Evolutionary conservation across 2,113 vertebrate species (phyloP).

Genomic region (Dryoscopus gambensis): DNA sequence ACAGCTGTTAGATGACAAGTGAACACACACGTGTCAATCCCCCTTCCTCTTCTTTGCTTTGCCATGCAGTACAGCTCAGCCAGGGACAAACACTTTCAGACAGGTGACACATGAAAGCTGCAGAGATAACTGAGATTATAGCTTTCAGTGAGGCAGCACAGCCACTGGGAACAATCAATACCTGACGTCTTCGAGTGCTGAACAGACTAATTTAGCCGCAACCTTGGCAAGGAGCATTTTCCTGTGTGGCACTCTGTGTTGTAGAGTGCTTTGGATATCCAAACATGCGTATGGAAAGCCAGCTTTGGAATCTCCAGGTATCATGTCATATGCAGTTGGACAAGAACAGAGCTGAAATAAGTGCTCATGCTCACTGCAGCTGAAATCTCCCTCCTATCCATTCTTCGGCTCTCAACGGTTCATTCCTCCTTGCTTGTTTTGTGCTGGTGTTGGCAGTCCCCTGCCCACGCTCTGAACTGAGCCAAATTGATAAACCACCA

Average conservation of each 20-base stretch:
- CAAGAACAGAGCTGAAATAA: neutral
- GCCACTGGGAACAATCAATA: neutral
- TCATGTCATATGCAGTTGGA: neutral
- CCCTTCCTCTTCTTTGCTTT: neutral
- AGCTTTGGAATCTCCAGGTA: neutral
- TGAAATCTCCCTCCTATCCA: neutral
- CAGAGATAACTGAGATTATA: neutral
- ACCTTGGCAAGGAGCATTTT: neutral
- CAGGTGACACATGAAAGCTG: neutral
- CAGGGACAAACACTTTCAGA: neutral
- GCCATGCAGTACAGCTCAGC: neutral
- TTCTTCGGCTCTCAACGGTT: neutral
- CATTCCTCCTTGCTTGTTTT: neutral
- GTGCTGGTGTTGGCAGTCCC: neutral
- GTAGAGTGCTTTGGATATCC: neutral
- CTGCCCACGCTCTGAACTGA: neutral
- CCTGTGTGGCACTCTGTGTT: neutral
- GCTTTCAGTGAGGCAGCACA: neutral
- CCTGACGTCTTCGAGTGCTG: neutral
- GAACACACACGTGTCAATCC: neutral
- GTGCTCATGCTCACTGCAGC: neutral
- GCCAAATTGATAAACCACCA: neutral
- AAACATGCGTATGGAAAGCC: neutral
- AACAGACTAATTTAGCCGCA: neutral
- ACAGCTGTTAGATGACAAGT: neutral